Base-by-base conservation (phyloP, 2,888 invertebrate genomes). In the Synanthedon formicaeformis region DNA sequence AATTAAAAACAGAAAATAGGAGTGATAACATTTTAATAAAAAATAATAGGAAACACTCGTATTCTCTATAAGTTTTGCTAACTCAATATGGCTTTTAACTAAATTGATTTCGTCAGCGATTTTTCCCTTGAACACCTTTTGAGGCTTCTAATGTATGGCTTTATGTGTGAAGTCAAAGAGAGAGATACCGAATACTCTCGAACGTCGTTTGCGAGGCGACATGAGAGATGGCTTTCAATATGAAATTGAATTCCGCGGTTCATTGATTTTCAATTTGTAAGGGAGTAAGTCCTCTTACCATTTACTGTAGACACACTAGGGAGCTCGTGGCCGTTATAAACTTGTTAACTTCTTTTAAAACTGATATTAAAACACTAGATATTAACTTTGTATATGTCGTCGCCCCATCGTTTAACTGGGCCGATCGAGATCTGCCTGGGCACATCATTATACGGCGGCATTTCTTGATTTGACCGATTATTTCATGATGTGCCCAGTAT, bases 161-260 rank as follows among this genome's bases (percentile, higher is more conserved):
- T 45, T 45, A 45, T 45, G 45, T 45, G 45, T 73, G 73, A 73
- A 75, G 77, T 78, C 80, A 78, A 78, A 78, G 78, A 71, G 75
- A 71, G 72, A 78, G 76, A 76, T 77, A 76, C 75, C 70, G 72
- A 62, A 65, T 73, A 75, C 71, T 73, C 75, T 69, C 69, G 67
- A 74, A 66, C 70, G 73, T 66, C 16, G 49, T 67, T 68, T 64
- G 69, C 73, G 69, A 66, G 66, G 67, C 71, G 70, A 72, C 75
- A 81, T 81, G 83, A 85, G 82, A 81, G 81, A 86, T 83, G 82
- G 82, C 84, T 89, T 89, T 89, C 89, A 89, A 89, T 89, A 89
- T 89, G 88, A 89, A 90, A 90, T 90, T 90, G 90, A 89, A 90
- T 90, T 89, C 89, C 88, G 88, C 87, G 89, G 89, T 89, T 89